These are phyloP conservation scores for Bagarius yarrelli DNA, from an alignment of 2,113 vertebrate genomes.

Conservation along the genomic window DNA sequence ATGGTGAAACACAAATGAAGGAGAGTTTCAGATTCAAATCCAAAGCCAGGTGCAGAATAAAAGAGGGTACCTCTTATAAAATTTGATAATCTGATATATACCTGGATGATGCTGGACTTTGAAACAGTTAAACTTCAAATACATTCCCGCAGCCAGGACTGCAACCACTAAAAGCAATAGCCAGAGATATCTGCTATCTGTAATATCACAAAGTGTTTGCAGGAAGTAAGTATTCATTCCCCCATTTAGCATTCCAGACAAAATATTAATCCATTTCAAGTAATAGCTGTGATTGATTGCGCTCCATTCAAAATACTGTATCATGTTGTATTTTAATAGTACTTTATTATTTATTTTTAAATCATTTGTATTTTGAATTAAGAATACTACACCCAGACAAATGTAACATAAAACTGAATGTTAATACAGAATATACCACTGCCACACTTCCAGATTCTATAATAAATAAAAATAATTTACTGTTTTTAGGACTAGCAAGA, in stretches of 20 bases:
- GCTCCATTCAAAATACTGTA: neutral
- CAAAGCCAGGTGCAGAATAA: neutral
- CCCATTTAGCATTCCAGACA: neutral
- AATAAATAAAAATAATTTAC: no score
- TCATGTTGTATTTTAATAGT: neutral
- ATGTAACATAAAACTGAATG: no score
- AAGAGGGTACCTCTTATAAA: slow-evolving; percentile 7
- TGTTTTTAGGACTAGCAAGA: no score
- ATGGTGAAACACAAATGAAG: neutral
- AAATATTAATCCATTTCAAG: neutral
- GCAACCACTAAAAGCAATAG: slow-evolving; percentile 50
- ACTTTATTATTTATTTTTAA: no score
- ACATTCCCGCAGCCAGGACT: slow-evolving; percentile 35
- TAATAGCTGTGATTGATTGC: neutral
- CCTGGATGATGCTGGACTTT: slow-evolving; percentile 67
- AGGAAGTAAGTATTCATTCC: neutral
- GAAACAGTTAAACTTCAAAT: slow-evolving; percentile 61
- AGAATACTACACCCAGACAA: no score
- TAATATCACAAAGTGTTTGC: neutral
- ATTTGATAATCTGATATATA: slow-evolving; percentile 9
- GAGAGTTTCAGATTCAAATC: neutral
- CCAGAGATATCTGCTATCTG: slow-evolving; percentile 66
- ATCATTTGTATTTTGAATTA: no score
- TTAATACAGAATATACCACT: no score
- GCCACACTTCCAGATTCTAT: no score